phyloP scores from a whole-genome alignment of 2,888 invertebrate species.

The Embidobia sp. region DNA sequence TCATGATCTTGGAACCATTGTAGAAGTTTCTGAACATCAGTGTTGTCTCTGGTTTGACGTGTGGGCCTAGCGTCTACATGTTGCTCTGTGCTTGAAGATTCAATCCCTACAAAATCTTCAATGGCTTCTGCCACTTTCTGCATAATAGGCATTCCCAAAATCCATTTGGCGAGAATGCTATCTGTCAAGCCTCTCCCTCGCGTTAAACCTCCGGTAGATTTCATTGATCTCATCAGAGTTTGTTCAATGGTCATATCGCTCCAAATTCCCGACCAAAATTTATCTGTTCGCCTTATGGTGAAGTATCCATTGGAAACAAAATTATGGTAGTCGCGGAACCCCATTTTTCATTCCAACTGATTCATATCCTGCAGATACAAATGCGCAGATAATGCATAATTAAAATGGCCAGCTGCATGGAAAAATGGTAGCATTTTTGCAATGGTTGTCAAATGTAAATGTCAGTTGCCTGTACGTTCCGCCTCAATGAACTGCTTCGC shows the following conservation, averaged over 20 bases:
- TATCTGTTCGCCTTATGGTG: conserved; percentile 61
- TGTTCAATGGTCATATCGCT: conserved; percentile 66
- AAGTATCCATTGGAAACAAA: conserved; percentile 60
- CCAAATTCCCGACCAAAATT: conserved; percentile 64
- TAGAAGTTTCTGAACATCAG: conserved; percentile 70
- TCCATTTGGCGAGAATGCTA: conserved; percentile 2
- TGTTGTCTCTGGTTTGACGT: conserved; percentile 72
- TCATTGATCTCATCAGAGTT: conserved; percentile 56
- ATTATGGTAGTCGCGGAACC: conserved; percentile 14
- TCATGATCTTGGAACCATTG: conserved; percentile 74
- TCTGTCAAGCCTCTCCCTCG: conserved; percentile 14
- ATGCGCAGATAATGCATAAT: conserved; percentile 70
- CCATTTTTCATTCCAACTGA: conserved; percentile 27
- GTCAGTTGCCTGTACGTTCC: conserved; percentile 67
- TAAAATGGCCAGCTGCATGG: conserved; percentile 71
- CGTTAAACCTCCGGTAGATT: conserved; percentile 12
- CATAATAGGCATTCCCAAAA: background rate
- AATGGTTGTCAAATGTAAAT: conserved; percentile 66
- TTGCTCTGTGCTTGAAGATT: conserved; percentile 69
- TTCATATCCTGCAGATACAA: conserved; percentile 73
- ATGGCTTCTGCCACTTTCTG: conserved; percentile 2
- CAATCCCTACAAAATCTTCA: conserved; percentile 13
- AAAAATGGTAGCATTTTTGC: conserved; percentile 69
- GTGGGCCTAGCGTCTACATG: conserved; percentile 78
- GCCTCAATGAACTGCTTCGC: conserved; percentile 66